Base-by-base conservation (phyloP, 2,113 vertebrate species). In the Paralichthys olivaceus region DNA sequence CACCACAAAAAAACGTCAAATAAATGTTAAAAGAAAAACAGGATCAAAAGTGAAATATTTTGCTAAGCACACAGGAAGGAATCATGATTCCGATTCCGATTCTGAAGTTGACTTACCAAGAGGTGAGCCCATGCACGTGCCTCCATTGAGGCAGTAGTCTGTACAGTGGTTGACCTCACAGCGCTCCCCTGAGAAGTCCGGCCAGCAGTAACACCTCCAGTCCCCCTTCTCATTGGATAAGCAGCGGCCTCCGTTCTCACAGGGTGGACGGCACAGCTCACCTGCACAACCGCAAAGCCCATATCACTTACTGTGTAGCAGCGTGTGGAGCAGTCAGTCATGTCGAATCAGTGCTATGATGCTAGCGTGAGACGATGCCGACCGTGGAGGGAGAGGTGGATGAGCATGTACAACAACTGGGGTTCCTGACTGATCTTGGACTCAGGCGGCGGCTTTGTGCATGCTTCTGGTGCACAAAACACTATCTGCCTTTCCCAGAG, bases 111-210 rank as follows among this genome's bases (percentile, higher is more conserved):
- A 84, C 90, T 95, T 94, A 99, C 98, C 98, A 2, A 98, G 94
- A 23, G 93, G 89, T 19, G 98, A 99, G 62, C 97, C 96, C 73
- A 93, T 87, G 25, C 98, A 99, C 13, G 96, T 98, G 56, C 97
- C 98, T 91, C 97, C 97, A 17, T 99, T 98, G 81, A 97, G 94
- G 90, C 98, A 99, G 93, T 98, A 99, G 88, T 97, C 96, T 75
- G 92, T 93, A 84, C 98, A 99, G 69, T 99, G 98, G 83, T 98
- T 98, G 67, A 95, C 95, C 93, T 99, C 97, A 90, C 98, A 99
- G 85, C 95, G 94, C 67, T 97, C 97, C 28, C 98, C 98, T 0
- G 98, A 98, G 86, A 97, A 99, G 91, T 96, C 97, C 0, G 98
- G 98, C 97, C 97, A 98, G 92, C 98, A 99, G 85, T 96, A 96